phyloP scores from a whole-genome alignment of 2,797 vertebrate species.

The Danio aesculapii region DNA sequence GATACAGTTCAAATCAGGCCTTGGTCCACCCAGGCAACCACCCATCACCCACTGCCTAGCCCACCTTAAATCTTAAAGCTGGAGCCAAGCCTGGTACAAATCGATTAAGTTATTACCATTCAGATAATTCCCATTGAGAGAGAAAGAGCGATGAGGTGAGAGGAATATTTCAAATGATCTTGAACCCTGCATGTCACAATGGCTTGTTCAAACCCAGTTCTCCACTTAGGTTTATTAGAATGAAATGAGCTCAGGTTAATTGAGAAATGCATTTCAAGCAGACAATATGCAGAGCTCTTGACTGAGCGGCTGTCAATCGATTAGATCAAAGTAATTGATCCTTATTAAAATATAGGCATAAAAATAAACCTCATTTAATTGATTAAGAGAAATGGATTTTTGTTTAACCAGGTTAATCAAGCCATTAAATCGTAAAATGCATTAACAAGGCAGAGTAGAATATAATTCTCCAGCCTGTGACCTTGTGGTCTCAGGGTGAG shows the following conservation, averaged over 20 bases:
- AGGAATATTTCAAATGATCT: slow-evolving; percentile 17
- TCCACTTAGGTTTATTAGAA: slow-evolving; percentile 17
- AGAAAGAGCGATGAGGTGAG: background rate
- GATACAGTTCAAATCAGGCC: background rate
- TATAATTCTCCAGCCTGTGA: background rate
- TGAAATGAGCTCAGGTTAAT: slow-evolving; percentile 52
- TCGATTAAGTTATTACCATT: slow-evolving; percentile 37
- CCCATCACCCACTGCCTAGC: background rate
- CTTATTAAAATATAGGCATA: background rate
- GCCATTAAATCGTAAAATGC: slow-evolving; percentile 12
- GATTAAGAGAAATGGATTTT: background rate
- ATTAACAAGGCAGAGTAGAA: background rate
- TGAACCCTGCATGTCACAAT: slow-evolving; percentile 7
- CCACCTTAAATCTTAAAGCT: slow-evolving; percentile 24
- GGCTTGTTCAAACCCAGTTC: background rate
- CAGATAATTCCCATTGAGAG: slow-evolving; percentile 28
- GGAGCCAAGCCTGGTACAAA: slow-evolving; percentile 28
- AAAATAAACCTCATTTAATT: background rate
- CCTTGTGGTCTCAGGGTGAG: background rate
- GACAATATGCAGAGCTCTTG: slow-evolving; percentile 37
- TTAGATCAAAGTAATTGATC: slow-evolving; percentile 22
- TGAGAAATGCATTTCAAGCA: slow-evolving; percentile 51
- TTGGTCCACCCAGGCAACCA: background rate
- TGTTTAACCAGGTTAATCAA: background rate
- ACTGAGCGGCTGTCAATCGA: slow-evolving; percentile 61